Conservation (phyloP, 1,140 invertebrate species). For the Forficula auricularia region DNA sequence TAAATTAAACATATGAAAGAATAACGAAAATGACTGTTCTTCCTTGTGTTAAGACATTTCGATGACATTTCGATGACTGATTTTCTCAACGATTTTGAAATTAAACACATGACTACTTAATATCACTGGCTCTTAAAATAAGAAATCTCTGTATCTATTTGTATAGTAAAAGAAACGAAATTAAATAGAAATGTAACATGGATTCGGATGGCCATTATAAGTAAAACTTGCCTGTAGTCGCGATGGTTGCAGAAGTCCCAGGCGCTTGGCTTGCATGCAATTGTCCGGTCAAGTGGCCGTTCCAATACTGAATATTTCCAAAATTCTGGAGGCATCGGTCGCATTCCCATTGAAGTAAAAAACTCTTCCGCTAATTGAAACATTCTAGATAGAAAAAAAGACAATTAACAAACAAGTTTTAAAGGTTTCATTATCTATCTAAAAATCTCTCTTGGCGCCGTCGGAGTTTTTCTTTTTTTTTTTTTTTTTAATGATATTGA, state of each 20-base stretch:
- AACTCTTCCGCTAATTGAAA: slow-evolving; percentile 67
- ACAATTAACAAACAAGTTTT: slow-evolving; percentile 5
- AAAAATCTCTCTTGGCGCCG: not conserved
- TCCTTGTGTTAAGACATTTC: too few relatives aligned
- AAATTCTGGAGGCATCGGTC: slow-evolving; percentile 59
- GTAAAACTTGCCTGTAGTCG: slow-evolving; percentile 68
- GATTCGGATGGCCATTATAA: too few relatives aligned
- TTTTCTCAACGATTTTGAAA: too few relatives aligned
- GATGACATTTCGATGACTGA: too few relatives aligned
- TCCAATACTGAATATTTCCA: slow-evolving; percentile 61
- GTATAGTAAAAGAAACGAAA: too few relatives aligned
- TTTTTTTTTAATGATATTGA: too few relatives aligned
- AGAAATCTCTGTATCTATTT: too few relatives aligned
- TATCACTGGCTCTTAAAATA: too few relatives aligned
- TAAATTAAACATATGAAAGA: too few relatives aligned
- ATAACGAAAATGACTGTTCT: too few relatives aligned
- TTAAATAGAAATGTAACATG: too few relatives aligned
- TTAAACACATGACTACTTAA: too few relatives aligned
- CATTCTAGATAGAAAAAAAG: slow-evolving; percentile 34
- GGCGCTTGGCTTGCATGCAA: slow-evolving; percentile 70
- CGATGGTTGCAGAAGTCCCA: slow-evolving; percentile 74
- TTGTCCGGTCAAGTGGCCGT: slow-evolving; percentile 47
- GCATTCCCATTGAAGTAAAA: slow-evolving; percentile 59
- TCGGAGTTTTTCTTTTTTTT: not conserved
- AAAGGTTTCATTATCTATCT: slow-evolving; percentile 13